phyloP scores from a whole-genome alignment of 2,797 vertebrate genomes.

The Gymnothorax reevesii region DNA sequence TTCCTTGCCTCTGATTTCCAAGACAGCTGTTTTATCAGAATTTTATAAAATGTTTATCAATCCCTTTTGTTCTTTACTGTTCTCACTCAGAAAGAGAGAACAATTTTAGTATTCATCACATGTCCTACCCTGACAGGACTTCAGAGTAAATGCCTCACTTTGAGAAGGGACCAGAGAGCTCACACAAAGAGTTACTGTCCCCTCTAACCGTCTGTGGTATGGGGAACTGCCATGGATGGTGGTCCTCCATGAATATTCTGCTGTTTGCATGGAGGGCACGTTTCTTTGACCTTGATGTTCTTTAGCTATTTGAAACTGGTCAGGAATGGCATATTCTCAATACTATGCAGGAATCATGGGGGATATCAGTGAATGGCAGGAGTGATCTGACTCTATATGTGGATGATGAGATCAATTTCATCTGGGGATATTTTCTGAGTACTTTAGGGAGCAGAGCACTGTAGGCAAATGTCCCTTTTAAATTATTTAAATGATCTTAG shows the following conservation, averaged over 20 bases:
- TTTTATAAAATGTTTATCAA: slow-evolving; percentile 57
- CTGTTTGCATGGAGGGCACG: neutral
- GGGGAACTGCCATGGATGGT: slow-evolving; percentile 33
- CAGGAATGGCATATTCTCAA: neutral
- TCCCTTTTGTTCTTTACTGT: slow-evolving; percentile 55
- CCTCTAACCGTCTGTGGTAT: slow-evolving; percentile 30
- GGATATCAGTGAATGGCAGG: neutral
- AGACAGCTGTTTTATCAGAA: neutral
- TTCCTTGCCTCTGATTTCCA: neutral
- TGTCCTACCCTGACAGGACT: slow-evolving; percentile 19
- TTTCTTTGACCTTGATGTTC: slow-evolving; percentile 4
- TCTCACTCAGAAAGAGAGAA: slow-evolving; percentile 45
- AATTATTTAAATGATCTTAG: neutral
- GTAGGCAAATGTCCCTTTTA: neutral
- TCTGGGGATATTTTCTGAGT: neutral
- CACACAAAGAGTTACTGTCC: slow-evolving; percentile 38
- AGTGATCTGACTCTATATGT: neutral
- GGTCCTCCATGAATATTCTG: slow-evolving; percentile 17
- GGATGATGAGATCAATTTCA: neutral
- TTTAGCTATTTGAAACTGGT: slow-evolving; percentile 4
- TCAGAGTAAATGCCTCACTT: slow-evolving; percentile 32
- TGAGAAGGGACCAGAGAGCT: slow-evolving; percentile 43
- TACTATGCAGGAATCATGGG: neutral
- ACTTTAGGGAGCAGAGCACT: neutral
- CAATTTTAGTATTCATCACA: neutral